Conservation (phyloP, 2,797 vertebrate species). For the Sebastes itinus region DNA sequence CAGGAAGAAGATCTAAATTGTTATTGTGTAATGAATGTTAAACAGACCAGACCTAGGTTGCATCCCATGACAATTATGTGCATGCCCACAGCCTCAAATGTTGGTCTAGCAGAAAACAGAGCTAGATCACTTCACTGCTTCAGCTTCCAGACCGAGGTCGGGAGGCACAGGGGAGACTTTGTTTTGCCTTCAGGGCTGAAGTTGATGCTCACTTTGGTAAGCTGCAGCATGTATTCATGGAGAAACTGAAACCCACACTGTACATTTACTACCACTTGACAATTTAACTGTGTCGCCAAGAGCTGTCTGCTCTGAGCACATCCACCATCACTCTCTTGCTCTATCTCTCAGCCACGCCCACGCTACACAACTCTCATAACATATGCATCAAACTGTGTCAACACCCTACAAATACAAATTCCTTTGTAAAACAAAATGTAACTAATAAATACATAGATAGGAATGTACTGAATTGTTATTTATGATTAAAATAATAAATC, state of each 20-base stretch:
- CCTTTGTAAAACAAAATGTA: no score
- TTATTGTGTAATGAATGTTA: background rate
- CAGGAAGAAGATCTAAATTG: no score
- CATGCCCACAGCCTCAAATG: background rate
- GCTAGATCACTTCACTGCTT: background rate
- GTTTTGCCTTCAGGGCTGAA: background rate
- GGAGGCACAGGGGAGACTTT: background rate
- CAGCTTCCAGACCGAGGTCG: background rate
- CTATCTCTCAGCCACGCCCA: background rate
- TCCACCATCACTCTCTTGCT: background rate
- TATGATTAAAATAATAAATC: no score
- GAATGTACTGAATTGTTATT: no score
- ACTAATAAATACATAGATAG: no score
- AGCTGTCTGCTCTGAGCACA: background rate
- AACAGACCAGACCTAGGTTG: background rate
- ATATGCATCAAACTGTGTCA: background rate
- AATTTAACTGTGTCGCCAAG: background rate
- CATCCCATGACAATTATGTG: background rate
- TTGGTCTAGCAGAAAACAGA: background rate
- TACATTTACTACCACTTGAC: background rate
- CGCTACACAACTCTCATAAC: background rate
- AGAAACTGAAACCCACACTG: background rate
- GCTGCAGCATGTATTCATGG: background rate
- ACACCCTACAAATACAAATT: background rate
- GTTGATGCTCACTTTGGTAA: background rate